Conservation (phyloP, 2,888 invertebrate species). For the Volucella inanis region DNA sequence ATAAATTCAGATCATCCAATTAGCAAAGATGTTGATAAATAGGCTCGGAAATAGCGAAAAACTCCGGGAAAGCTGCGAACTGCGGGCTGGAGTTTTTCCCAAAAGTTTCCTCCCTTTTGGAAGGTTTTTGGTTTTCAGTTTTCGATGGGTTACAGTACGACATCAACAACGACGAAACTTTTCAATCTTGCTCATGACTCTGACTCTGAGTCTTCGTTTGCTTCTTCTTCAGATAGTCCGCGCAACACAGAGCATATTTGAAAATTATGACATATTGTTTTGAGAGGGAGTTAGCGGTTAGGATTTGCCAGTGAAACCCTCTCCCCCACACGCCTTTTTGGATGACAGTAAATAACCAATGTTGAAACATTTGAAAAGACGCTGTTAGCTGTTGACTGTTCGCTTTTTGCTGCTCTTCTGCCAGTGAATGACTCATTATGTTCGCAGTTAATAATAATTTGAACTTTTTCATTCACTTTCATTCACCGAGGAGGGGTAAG, state of each 20-base stretch:
- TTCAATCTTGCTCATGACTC: conserved; percentile 45
- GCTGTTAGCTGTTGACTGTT: conserved; percentile 18
- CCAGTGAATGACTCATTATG: conserved; percentile 65
- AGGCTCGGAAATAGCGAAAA: conserved; percentile 53
- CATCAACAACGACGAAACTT: conserved; percentile 50
- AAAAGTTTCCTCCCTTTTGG: conserved; percentile 40
- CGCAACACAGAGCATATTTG: conserved; percentile 62
- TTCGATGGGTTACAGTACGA: conserved; percentile 10
- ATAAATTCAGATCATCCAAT: conserved; percentile 77
- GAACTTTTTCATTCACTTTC: conserved; percentile 71
- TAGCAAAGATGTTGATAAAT: conserved; percentile 77
- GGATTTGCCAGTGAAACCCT: conserved; percentile 25
- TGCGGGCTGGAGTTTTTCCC: conserved; percentile 8
- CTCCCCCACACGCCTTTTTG: conserved; percentile 11
- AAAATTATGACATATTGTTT: conserved; percentile 73
- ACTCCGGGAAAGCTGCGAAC: conserved; percentile 37
- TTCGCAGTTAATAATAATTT: conserved; percentile 75
- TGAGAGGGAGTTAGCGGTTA: conserved; percentile 30
- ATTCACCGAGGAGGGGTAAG: conserved; percentile 31
- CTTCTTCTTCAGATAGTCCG: neutral
- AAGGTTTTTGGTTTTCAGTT: neutral
- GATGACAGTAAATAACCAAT: conserved; percentile 73
- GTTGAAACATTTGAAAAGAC: conserved; percentile 70
- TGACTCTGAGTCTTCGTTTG: conserved; percentile 25
- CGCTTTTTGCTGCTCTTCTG: conserved; percentile 14